A percentile compares a stretch with the other conserved stretches of the same genome.
These are phyloP conservation scores for Galerucella calmariensis DNA, from an alignment of 2,888 invertebrate species.

Conservation along the genomic window DNA sequence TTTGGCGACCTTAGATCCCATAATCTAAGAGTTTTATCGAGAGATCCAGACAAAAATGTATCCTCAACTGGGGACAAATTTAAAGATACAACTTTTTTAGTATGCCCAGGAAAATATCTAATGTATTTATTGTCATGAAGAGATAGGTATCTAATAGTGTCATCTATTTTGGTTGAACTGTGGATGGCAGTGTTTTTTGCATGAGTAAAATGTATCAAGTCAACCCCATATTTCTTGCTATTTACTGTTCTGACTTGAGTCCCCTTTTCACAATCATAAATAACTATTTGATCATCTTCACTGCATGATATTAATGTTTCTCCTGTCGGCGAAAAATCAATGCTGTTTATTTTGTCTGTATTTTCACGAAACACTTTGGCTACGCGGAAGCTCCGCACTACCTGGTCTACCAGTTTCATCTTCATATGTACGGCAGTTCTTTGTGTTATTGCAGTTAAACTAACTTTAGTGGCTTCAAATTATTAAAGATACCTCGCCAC, in stretches of 20 bases:
- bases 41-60: constrained; percentile 95
- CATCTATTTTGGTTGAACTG: constrained; percentile 99
- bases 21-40: constrained; percentile 95
- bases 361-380: constrained; percentile 98
- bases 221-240: constrained; percentile 99
- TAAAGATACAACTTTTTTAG: constrained; percentile 95
- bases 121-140: constrained; percentile 99
- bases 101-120: constrained; percentile 96
- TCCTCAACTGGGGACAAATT: constrained; percentile 99
- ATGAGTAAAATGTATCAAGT: constrained; percentile 98
- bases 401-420: constrained; percentile 96
- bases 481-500: constrained; percentile 25
- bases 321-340: constrained; percentile 96
- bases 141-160: constrained; percentile 96
- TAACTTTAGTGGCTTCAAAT: neutral
- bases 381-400: constrained; percentile 95
- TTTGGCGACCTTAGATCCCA: constrained; percentile 99
- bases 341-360: constrained; percentile 97
- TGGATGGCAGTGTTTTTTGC: constrained; percentile 98
- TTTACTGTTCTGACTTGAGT: constrained; percentile 96
- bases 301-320: constrained; percentile 97
- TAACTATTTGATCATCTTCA: constrained; percentile 99
- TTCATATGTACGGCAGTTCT: constrained; percentile 57
- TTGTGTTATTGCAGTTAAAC: constrained; percentile 12
- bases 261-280: constrained; percentile 99